Evolutionary conservation across 53 echinoderm and acorn worm genomes (phyloP), one percentile per base, ranked within the genome.

Genomic region (Henricia sp.): DNA sequence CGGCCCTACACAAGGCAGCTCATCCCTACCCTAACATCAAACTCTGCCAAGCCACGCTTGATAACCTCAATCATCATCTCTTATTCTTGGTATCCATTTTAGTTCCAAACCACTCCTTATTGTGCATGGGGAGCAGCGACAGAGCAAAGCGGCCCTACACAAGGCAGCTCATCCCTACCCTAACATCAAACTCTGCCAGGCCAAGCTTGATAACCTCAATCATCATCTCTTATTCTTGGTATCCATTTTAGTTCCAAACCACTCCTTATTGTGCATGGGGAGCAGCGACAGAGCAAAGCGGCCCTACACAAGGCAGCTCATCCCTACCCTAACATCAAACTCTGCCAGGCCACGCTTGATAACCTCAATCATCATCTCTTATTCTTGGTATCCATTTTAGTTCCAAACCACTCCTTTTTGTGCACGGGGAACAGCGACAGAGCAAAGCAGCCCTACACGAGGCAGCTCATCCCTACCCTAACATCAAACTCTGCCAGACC

Each of bases 371-470:
- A 1, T 34, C 32, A 37, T 36, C 62, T 77, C 60, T 68, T 37
- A 4, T 33, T 71, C 29, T n/a, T n/a, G n/a, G n/a, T n/a, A n/a
- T n/a, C n/a, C n/a, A n/a, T n/a, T 90, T 4, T 43, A 95, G 95
- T 70, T 76, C 91, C 23, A 95, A 90, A 52, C 95, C 95, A 17
- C 67, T 95, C 23, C 57, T 93, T 32, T 35, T 95, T 57, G 86
- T 95, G 3, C 95, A 95, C 83, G 95, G 95, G 41, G 93, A 90
- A 77, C 90, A 95, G 58, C 85, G 91, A 71, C 90, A 93, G 65
- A 86, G 90, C 52, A 92, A 93, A 76, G 82, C 72, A 12, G 83
- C 88, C 33, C 77, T 95, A 20, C 89, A 93, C 67, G 88, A 95
- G 44, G 93, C 66, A 10, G 95, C 95, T 29, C 44, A 83, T 51